Base-by-base conservation (phyloP, 2,113 vertebrate species). In the Salvelinus alpinus region DNA sequence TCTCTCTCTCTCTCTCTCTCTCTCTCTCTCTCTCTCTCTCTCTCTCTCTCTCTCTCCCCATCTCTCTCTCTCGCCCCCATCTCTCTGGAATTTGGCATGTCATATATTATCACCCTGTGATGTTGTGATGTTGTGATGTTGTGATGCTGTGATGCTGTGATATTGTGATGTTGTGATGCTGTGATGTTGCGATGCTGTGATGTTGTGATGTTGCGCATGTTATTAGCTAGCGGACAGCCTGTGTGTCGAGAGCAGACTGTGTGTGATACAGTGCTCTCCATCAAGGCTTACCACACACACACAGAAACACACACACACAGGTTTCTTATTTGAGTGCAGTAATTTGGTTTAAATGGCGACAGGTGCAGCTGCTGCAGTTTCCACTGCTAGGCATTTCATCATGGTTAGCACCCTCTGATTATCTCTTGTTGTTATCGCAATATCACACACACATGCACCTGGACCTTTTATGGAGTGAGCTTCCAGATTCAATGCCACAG, bases 341-440 rank as follows among this genome's bases (percentile, higher is more conserved):
- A 92, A 94, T 94, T 93, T 91, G 90, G 88, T 80, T 92, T 89
- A 92, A 89, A 85, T 67, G 70, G 82, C 78, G 90, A 90, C 89
- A 92, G 91, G 91, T 92, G 90, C 91, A 90, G 90, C 91, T 92
- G 91, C 84, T 84, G 89, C 75, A 85, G 75, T 88, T 84, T 74
- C 81, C 82, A 72, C 73, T 62, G 38, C 82, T 93, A 92, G 88
- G 80, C 83, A 82, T 91, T 92, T 93, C 85, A 92, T 93, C 92
- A 90, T 88, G 84, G 88, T 90, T 91, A 91, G 82, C 89, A 84
- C 57, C 80, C 80, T 83, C 80, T 87, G 83, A 88, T 91, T 85
- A 87, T 80, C 85, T 84, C 77, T 44, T 44, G 38, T 44, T 11
- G 38, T 44, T 44, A 44, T 44, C 38, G 2, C 38, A 11, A 44